Conservation (phyloP, 2,888 invertebrate species). For the Andrena praecox region DNA sequence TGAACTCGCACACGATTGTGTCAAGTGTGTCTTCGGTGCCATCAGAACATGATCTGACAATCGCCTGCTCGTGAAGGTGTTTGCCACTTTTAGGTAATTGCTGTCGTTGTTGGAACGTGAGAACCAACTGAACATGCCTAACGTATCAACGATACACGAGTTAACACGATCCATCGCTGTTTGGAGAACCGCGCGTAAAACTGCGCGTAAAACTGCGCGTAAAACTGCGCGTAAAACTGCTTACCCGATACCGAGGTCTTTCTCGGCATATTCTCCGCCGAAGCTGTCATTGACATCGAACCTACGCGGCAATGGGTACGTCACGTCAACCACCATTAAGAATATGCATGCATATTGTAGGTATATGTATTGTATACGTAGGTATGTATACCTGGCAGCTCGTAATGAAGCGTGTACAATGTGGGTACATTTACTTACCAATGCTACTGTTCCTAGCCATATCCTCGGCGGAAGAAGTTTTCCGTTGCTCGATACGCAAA, state of each 20-base stretch:
- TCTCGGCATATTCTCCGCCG: slow-evolving; percentile 86
- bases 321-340: not conserved
- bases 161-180: not conserved
- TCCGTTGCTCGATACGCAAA: slow-evolving; percentile 93
- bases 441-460: slow-evolving; percentile 95
- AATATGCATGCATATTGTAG: not conserved
- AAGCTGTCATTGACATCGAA: slow-evolving; percentile 83
- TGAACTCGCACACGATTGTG: slow-evolving; percentile 95
- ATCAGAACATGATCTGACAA: slow-evolving; percentile 96
- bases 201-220: not conserved
- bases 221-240: slow-evolving; percentile 12
- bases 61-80: slow-evolving; percentile 93
- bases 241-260: slow-evolving; percentile 85
- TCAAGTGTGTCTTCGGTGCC: slow-evolving; percentile 95
- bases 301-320: slow-evolving; percentile 62
- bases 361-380: no score
- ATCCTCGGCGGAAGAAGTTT: slow-evolving; percentile 96
- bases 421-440: slow-evolving; percentile 84
- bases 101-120: slow-evolving; percentile 92
- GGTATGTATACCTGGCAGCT: not conserved
- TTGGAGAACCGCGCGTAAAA: not conserved
- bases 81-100: slow-evolving; percentile 94
- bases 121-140: slow-evolving; percentile 91
- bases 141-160: slow-evolving; percentile 70
- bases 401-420: not conserved